Conservation (phyloP, 2,888 invertebrate genomes). For the Gandaritis pyraliata region DNA sequence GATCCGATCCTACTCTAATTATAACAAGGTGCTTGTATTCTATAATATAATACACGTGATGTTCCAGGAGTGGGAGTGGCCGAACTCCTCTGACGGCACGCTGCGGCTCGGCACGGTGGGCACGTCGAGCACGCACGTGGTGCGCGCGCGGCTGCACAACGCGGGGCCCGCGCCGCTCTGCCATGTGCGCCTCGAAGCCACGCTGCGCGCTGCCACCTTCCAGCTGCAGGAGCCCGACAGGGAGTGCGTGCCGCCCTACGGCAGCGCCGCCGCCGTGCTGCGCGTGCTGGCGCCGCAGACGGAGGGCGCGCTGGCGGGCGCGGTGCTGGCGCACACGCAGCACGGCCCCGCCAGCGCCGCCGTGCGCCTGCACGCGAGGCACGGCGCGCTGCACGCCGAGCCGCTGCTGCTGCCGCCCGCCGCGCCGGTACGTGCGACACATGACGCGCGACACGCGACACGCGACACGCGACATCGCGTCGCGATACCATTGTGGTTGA, state of each 20-base stretch:
- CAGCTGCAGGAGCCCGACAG: constrained; percentile 7
- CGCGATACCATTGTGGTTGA: not conserved
- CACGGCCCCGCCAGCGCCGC: constrained; percentile 19
- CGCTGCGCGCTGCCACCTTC: constrained; percentile 39
- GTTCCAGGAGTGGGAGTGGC: constrained; percentile 72
- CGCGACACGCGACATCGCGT: not conserved
- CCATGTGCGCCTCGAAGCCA: constrained; percentile 49
- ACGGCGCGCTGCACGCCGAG: constrained; percentile 28
- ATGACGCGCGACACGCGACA: not conserved
- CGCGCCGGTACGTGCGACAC: constrained; percentile 50
- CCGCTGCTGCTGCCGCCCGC: constrained; percentile 43
- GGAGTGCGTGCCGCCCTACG: constrained; percentile 48
- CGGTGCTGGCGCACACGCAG: constrained; percentile 13
- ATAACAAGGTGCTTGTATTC: no score
- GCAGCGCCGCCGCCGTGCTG: constrained; percentile 33
- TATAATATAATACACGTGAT: no score
- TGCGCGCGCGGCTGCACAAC: constrained; percentile 79
- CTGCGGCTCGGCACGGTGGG: constrained; percentile 88
- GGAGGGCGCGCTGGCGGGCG: constrained; percentile 21
- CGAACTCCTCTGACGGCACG: constrained; percentile 49
- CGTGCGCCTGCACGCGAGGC: constrained; percentile 20
- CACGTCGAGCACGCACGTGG: constrained; percentile 86
- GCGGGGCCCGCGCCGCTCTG: constrained; percentile 59
- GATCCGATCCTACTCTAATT: no score
- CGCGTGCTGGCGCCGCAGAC: constrained; percentile 38